Evolutionary conservation across 2,888 invertebrate genomes (phyloP).

Genomic region (Ormia ochracea): DNA sequence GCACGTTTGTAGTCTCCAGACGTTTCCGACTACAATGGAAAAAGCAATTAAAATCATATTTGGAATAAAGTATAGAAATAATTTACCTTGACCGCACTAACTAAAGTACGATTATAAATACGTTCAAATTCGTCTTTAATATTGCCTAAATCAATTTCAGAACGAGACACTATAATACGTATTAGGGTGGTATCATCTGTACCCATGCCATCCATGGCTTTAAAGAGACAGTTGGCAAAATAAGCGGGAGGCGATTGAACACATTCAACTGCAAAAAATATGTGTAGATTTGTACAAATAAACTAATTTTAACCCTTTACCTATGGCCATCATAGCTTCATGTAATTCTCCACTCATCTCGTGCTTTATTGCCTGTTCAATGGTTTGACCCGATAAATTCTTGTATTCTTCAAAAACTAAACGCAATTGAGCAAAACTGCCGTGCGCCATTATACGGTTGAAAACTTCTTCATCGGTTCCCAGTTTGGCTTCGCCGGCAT

Average conservation of each 20-base stretch:
- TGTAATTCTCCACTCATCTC: constrained; percentile 82
- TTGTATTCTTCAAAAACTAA: constrained; percentile 85
- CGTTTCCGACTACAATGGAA: constrained; percentile 47
- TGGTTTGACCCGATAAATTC: constrained; percentile 81
- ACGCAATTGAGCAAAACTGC: constrained; percentile 83
- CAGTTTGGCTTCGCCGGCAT: constrained; percentile 83
- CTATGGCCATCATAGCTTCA: constrained; percentile 82
- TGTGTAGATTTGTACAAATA: not conserved
- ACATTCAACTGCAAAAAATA: constrained; percentile 83
- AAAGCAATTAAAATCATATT: not conserved
- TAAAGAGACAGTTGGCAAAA: constrained; percentile 82
- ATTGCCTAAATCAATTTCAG: constrained; percentile 82
- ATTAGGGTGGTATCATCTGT: constrained; percentile 84
- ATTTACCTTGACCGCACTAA: constrained; percentile 80
- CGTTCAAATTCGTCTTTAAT: constrained; percentile 83
- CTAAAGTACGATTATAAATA: constrained; percentile 82
- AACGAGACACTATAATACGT: constrained; percentile 82
- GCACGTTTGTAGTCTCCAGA: constrained; percentile 59
- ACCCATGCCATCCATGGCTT: constrained; percentile 82
- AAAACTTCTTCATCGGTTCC: constrained; percentile 85
- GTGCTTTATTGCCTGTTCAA: constrained; percentile 83
- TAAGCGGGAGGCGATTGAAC: constrained; percentile 81
- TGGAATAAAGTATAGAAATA: too few species aligned
- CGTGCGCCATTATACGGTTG: constrained; percentile 83
- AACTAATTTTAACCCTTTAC: constrained; percentile 77